Evolutionary conservation across 2,113 vertebrate genomes (phyloP), one percentile per base, ranked within the genome.

Genomic region (Ailuropoda melanoleuca): DNA sequence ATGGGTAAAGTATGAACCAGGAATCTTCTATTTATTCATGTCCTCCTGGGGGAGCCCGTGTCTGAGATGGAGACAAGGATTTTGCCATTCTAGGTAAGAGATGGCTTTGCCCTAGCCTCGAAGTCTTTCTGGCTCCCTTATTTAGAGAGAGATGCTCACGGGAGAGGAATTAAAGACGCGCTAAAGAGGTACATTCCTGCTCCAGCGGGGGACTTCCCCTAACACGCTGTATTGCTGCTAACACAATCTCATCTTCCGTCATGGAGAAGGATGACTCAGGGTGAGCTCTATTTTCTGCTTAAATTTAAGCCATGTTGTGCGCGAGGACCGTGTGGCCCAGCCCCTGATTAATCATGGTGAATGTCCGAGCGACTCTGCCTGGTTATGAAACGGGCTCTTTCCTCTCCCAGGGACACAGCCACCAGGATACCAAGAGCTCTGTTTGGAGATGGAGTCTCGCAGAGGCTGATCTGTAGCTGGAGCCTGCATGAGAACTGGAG

Each of bases 181-280:
- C 88, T 96, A 80, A 98, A 92, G 98, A 98, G 97, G 81, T 53
- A 56, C 1, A 4, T 86, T 97, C 94, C 94, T 14, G 68, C 18
- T 23, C 17, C 0, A 3, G 70, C 23, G 10, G 81, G 18, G 56
- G n/a, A 64, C 66, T 9, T 48, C 58, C 81, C 75, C 58, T 2
- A 26, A n/a, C 29, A 88, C 46, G 78, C 53, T 17, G 93, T 0
- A 2, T 70, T 97, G 96, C 97, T 7, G 21, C n/a, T 83, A 96
- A 95, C 34, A 87, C 82, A 88, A 83, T 89, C 95, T 93, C 80
- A 2, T 87, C 84, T 85, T 95, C 93, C 88, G 50, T 94, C 48
- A 84, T 77, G 95, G 95, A 98, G 87, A 92, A 60, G 46, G 91
- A 78, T 48, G 87, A 92, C 87, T 96, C 75, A 85, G 11, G 2